Base-by-base conservation (phyloP, 2,113 vertebrate species). In the Misgurnus anguillicaudatus region DNA sequence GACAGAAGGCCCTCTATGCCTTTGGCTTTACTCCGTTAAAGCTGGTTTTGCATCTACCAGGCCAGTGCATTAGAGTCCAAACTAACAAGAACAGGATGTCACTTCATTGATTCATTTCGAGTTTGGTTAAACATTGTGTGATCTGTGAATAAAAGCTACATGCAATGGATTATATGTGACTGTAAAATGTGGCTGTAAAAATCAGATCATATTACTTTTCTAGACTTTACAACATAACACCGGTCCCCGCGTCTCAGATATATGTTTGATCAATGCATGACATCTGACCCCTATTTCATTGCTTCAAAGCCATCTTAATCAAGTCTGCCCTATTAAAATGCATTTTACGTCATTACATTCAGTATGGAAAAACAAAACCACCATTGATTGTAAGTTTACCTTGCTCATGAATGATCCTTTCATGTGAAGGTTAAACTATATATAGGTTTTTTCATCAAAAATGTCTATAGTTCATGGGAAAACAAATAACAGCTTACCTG, bases 401-500 rank as follows among this genome's bases (percentile, higher is more conserved):
- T n/a, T 58, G 1, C 42, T 6, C 45, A 58, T 61, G 65, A 14
- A 48, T 55, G 76, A 66, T 11, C 31, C 58, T 41, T 60, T 75
- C 77, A 84, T 58, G 63, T 24, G 48, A 80, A 87, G 87, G 84
- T 83, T 69, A 58, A 83, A 72, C 74, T 76, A 72, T 9, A 80
- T 41, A 74, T 42, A 78, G 11, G 39, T 66, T 67, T 80, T 53
- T 17, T 53, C 51, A 71, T 5, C 9, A 65, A 57, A 76, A 79
- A 90, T 47, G 57, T 66, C 24, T 53, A 74, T 83, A 74, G 82
- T 84, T 39, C n/a, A 60, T 66, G 13, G 60, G 39, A 66, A 70
- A 38, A 58, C 53, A 31, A 53, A 66, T 64, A 77, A 17, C 68
- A 80, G 86, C 91, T 92, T 87, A 92, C 91, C 91, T 92, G 71